Base-by-base conservation (phyloP, 2,888 invertebrate species). In the Rhorus exstirpatorius region DNA sequence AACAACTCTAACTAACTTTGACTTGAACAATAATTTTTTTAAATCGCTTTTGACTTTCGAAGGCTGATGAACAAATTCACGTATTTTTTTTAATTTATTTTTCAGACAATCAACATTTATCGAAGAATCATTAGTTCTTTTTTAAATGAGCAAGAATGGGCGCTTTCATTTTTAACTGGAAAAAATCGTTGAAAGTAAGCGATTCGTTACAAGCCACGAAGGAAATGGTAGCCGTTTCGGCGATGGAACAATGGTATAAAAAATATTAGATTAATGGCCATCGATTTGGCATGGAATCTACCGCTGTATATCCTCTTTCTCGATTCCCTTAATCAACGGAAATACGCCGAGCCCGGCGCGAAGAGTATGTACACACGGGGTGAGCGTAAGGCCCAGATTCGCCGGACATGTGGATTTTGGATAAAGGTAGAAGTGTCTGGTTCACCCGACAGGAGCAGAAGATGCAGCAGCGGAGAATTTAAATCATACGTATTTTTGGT, bases 401-500 rank as follows among this genome's bases (percentile, higher is more conserved):
- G 46, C 26, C 14, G 7, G 55, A 55, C 26, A 12, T 55, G 0
- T 31, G 35, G 19, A 53, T 68, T 67, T 68, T 68, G 67, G 7
- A 68, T n/a, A 10, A 17, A 35, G 12, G n/a, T 31, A 10, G 17
- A 38, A 35, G 38, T 63, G 38, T 68, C 12, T 7, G 8, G 35
- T 2, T 1, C 8, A n/a, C 21, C 38, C 21, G 14, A 21, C 21
- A 24, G 14, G 51, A 49, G 49, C 21, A 17, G 24, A 53, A 63
- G 63, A n/a, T 44, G 44, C 63, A 19, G 61, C 60, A 68, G 46
- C n/a, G 21, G 63, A 24, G 71, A 77, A 76, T 82, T 80, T 51
- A 55, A 79, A 46, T 79, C 51, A 68, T 35, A 31, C 60, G 41
- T 60, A 72, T 67, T 77, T 71, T 70, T 60, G 35, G 26, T 21